phyloP scores from a whole-genome alignment of 30 jellyfish, hydroid and myxozoan species.

The Phacellophora camtschatica region DNA sequence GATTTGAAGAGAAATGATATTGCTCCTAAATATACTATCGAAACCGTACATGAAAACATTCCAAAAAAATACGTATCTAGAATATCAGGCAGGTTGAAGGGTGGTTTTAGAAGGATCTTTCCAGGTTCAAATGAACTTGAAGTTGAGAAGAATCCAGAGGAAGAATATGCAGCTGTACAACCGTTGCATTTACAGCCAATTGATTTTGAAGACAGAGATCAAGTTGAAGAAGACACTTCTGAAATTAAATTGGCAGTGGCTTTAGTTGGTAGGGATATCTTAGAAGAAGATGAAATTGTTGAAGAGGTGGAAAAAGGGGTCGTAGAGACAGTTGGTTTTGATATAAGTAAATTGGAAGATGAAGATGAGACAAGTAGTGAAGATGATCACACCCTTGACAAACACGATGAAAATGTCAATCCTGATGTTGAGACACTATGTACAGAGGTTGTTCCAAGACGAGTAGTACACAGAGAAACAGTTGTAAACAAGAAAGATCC shows the following conservation, averaged over 20 bases:
- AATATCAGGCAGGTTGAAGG: background rate
- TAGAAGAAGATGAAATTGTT: background rate
- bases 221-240: background rate
- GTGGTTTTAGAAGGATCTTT: background rate
- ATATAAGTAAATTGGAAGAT: background rate
- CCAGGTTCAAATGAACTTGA: background rate
- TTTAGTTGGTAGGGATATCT: background rate
- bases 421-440: background rate
- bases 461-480: conserved; percentile 13
- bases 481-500: background rate
- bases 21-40: no score
- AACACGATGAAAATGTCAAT: background rate
- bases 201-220: background rate
- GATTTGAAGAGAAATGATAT: no score
- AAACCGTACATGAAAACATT: no score
- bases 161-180: background rate
- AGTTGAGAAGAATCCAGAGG: background rate
- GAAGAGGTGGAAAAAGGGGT: background rate
- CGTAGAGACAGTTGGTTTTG: background rate
- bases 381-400: background rate
- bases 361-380: background rate
- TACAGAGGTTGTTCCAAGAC: background rate
- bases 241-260: background rate
- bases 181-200: background rate
- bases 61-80: no score